A percentile compares a stretch with the other conserved stretches of the same genome.
Conservation (phyloP, 2,797 vertebrate genomes). For the Tenualosa ilisha region DNA sequence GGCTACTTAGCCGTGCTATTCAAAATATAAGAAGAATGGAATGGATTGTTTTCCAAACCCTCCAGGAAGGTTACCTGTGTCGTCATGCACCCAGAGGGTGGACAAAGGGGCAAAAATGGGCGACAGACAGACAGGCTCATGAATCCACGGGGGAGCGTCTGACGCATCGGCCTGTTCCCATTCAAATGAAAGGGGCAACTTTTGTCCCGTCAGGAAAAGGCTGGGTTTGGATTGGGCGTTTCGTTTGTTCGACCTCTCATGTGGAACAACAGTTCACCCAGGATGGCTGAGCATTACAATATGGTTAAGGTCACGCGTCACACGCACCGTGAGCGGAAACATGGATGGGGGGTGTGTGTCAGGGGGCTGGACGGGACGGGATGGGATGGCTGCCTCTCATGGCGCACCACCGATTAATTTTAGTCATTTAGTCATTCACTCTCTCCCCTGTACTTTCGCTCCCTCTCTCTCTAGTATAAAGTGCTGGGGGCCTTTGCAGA, state of each 20-base stretch:
- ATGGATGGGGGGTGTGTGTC: background rate
- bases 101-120: background rate
- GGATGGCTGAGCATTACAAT: background rate
- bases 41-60: background rate
- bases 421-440: constrained; percentile 5
- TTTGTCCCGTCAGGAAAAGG: background rate
- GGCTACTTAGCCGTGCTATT: background rate
- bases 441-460: background rate
- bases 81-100: background rate
- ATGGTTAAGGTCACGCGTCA: background rate
- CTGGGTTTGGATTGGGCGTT: background rate
- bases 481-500: constrained; percentile 54
- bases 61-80: constrained; percentile 14
- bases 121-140: background rate
- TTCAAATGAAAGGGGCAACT: background rate
- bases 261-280: background rate
- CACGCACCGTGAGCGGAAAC: background rate
- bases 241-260: background rate
- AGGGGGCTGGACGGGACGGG: too few species aligned
- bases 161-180: background rate
- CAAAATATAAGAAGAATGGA: background rate
- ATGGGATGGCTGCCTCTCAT: too few species aligned
- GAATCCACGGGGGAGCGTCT: background rate
- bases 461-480: constrained; percentile 50
- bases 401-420: background rate